phyloP scores from a whole-genome alignment of 2,113 vertebrate species.

The Corvus moneduloides region DNA sequence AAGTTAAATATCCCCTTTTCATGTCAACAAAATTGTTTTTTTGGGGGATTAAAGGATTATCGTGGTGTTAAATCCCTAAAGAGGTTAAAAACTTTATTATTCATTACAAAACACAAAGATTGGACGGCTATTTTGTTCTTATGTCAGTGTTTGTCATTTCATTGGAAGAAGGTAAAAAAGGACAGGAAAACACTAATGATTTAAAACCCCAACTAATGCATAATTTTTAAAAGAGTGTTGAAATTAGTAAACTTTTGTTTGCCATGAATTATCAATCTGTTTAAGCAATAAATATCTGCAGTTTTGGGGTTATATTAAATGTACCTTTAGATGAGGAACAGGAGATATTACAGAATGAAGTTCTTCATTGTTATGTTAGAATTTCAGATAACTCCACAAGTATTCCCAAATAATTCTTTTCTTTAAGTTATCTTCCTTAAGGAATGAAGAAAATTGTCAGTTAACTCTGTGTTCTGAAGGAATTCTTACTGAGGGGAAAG shows the following conservation, averaged over 20 bases:
- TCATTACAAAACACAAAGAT: conserved; percentile 92
- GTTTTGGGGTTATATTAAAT: not conserved
- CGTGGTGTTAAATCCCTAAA: conserved; percentile 91
- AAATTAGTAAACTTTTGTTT: not conserved
- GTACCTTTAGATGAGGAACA: not conserved
- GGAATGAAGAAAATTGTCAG: not conserved
- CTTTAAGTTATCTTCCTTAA: not conserved
- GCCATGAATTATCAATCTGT: not conserved
- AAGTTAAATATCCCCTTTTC: conserved; percentile 88
- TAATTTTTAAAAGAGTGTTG: not conserved
- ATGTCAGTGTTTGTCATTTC: conserved; percentile 56
- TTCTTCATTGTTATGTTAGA: not conserved
- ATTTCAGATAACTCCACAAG: not conserved
- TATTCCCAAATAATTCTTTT: not conserved
- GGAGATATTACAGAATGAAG: not conserved
- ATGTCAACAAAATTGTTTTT: conserved; percentile 91
- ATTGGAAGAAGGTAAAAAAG: conserved; percentile 16
- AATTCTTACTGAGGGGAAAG: not conserved
- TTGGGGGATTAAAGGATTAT: conserved; percentile 97
- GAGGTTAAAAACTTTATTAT: conserved; percentile 93
- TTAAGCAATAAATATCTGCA: not conserved
- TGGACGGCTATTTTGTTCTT: conserved; percentile 71
- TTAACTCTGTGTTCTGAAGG: not conserved
- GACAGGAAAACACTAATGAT: not conserved
- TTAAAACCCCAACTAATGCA: not conserved